These are phyloP conservation scores for Pavo muticus DNA, from an alignment of 2,113 vertebrate species.

Conservation along the genomic window DNA sequence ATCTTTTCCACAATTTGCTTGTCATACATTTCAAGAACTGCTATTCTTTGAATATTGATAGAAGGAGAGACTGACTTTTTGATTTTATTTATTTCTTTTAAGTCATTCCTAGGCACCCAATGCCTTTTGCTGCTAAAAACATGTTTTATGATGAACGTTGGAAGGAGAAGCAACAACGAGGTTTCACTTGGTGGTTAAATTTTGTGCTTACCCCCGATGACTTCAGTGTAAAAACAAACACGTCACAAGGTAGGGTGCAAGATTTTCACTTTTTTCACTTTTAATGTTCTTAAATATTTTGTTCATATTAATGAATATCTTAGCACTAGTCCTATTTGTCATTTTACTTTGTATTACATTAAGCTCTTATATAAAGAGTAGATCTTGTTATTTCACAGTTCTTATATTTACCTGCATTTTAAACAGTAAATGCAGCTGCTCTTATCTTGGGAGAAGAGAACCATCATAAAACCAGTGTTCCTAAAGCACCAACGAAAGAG, in stretches of 20 bases:
- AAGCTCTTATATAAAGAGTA: neutral
- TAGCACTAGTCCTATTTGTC: neutral
- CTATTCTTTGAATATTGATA: neutral
- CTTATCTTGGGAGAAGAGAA: slow-evolving; percentile 81
- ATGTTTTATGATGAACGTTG: slow-evolving; percentile 98
- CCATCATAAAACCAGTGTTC: slow-evolving; percentile 80
- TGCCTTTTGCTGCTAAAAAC: slow-evolving; percentile 96
- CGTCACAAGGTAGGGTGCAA: slow-evolving; percentile 82
- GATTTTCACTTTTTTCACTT: neutral
- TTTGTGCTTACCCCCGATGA: slow-evolving; percentile 95
- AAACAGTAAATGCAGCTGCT: slow-evolving; percentile 85
- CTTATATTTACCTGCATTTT: neutral
- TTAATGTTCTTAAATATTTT: neutral
- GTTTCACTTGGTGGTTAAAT: slow-evolving; percentile 97
- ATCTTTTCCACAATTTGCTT: neutral
- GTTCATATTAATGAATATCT: neutral
- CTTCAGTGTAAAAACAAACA: slow-evolving; percentile 87
- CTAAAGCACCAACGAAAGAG: slow-evolving; percentile 92
- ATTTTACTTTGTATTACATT: neutral
- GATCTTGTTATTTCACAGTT: neutral
- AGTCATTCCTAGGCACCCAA: slow-evolving; percentile 93
- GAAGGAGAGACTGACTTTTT: neutral
- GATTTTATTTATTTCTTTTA: neutral
- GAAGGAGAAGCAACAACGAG: slow-evolving; percentile 94
- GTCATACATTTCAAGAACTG: neutral